Conservation (phyloP, 2,113 vertebrate genomes). For the Mustela lutreola region DNA sequence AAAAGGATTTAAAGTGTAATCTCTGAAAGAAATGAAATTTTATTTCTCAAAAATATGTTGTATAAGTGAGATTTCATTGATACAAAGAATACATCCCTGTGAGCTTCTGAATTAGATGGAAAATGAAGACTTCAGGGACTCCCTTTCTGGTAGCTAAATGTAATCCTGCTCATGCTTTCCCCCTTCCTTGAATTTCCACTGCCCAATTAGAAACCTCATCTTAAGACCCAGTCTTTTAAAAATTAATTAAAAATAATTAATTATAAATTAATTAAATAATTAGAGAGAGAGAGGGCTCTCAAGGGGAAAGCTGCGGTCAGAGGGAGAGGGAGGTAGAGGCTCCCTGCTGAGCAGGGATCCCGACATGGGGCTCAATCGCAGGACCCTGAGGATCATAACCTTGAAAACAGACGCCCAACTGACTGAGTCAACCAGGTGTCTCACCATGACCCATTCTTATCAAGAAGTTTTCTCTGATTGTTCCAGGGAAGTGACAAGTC, state of each 20-base stretch:
- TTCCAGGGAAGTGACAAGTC: not conserved
- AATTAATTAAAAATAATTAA: too few relatives aligned
- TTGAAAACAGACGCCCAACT: not conserved
- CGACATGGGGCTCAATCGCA: fast-evolving
- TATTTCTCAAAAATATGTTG: not conserved
- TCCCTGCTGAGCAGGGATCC: not conserved
- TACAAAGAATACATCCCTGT: not conserved
- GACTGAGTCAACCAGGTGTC: not conserved
- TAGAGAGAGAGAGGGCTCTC: not conserved
- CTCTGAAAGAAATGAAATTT: not conserved
- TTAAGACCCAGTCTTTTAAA: not conserved
- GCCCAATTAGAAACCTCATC: not conserved
- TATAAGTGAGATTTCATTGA: not conserved
- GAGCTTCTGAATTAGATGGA: not conserved
- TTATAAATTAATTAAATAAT: not conserved
- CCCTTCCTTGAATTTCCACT: not conserved
- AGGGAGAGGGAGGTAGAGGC: not conserved
- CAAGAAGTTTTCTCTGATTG: not conserved
- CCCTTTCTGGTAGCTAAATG: not conserved
- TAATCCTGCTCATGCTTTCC: not conserved
- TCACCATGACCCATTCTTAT: not conserved
- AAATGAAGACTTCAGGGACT: not conserved
- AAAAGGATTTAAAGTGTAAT: conserved; percentile 15
- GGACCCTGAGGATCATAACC: not conserved
- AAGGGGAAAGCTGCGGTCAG: not conserved